Percentiles rank a stretch among this genome's conserved stretches.
phyloP scores from a whole-genome alignment of 2,888 invertebrate genomes.

The Drosophila robusta region DNA sequence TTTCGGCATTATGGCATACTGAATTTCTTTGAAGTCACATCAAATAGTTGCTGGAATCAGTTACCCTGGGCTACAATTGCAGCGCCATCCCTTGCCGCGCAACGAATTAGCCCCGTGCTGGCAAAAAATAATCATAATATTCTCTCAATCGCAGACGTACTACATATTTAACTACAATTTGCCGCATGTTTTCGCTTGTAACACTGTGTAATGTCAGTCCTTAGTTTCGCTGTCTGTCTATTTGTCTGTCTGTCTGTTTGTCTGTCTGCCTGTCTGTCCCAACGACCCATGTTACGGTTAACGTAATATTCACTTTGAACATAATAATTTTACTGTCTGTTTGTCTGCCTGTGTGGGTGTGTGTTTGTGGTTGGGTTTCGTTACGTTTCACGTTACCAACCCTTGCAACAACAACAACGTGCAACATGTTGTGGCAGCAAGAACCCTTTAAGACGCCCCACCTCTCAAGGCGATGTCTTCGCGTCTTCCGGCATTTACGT shows the following conservation, averaged over 20 bases:
- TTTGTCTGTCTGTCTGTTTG: constrained; percentile 8
- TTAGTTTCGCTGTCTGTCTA: constrained; percentile 2
- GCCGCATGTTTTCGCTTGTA: constrained; percentile 34
- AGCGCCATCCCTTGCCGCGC: not conserved
- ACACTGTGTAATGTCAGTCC: constrained; percentile 13
- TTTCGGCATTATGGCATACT: too few species aligned
- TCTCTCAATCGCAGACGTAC: constrained; percentile 1
- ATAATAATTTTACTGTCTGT: constrained; percentile 50
- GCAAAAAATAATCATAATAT: constrained; percentile 14
- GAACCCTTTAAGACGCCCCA: constrained; percentile 33
- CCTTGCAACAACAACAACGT: constrained; percentile 1
- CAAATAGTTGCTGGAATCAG: constrained; percentile 14
- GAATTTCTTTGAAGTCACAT: constrained; percentile 13
- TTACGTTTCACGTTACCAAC: constrained; percentile 1
- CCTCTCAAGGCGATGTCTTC: not conserved
- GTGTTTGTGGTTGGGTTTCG: not conserved
- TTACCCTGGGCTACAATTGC: not conserved
- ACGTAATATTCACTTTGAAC: constrained; percentile 71
- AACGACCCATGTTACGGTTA: constrained; percentile 63
- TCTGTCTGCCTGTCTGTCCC: constrained; percentile 3
- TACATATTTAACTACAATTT: constrained; percentile 18
- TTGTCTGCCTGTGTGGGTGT: constrained; percentile 10
- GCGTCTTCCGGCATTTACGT: constrained; percentile 29
- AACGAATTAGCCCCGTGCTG: constrained; percentile 11
- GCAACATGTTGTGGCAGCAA: constrained; percentile 45